Conservation (phyloP, 2,113 vertebrate genomes). For the Tupaia chinensis region DNA sequence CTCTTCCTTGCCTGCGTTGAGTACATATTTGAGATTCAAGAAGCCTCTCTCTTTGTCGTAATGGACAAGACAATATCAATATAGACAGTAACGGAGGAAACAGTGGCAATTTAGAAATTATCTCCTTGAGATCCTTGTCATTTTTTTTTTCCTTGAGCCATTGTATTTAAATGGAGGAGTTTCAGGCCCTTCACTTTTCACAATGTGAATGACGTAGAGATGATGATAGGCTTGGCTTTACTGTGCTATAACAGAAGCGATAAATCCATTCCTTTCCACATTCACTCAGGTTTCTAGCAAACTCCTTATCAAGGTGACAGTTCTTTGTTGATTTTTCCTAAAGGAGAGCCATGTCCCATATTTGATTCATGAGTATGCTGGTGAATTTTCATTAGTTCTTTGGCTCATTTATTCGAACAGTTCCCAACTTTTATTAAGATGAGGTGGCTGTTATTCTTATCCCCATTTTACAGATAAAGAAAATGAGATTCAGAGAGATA, state of each 20-base stretch:
- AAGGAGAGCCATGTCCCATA: constrained; percentile 17
- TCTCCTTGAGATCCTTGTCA: constrained; percentile 70
- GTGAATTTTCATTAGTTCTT: constrained; percentile 33
- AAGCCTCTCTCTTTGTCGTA: constrained; percentile 26
- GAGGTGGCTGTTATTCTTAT: not conserved
- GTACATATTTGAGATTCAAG: constrained; percentile 62
- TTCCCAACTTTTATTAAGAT: not conserved
- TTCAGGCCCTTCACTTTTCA: not conserved
- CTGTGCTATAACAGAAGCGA: not conserved
- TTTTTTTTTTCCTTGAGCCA: not conserved
- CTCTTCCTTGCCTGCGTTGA: constrained; percentile 37
- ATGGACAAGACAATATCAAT: constrained; percentile 62
- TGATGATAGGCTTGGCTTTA: not conserved
- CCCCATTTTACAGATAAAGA: constrained; percentile 39
- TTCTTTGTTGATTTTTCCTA: constrained; percentile 60
- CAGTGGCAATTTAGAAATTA: constrained; percentile 71
- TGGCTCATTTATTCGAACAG: not conserved
- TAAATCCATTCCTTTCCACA: constrained; percentile 31
- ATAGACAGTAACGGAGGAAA: constrained; percentile 57
- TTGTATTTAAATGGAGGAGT: constrained; percentile 49
- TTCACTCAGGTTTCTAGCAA: not conserved
- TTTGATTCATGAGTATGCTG: not conserved
- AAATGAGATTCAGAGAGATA: not conserved
- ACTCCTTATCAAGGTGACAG: constrained; percentile 51
- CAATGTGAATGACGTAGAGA: not conserved